These are phyloP conservation scores for Lypha dubia DNA, from an alignment of 2,888 invertebrate species.

Conservation along the genomic window DNA sequence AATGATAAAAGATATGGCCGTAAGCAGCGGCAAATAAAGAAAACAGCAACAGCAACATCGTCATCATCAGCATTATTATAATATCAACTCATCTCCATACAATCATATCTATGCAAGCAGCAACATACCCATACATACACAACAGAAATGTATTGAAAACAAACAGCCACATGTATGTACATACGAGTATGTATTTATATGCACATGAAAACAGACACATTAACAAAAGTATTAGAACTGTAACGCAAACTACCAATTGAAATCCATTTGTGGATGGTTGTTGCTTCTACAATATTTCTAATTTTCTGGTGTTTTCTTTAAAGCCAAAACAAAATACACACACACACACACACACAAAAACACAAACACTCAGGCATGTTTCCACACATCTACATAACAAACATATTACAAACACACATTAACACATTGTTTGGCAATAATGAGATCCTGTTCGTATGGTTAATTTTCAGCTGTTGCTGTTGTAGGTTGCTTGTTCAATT, in stretches of 20 bases:
- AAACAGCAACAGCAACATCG: slow-evolving; percentile 39
- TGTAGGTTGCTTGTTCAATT: slow-evolving; percentile 50
- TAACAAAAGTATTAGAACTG: slow-evolving; percentile 33
- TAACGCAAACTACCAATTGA: slow-evolving; percentile 70
- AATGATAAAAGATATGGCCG: slow-evolving; percentile 75
- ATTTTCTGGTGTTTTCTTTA: slow-evolving; percentile 39
- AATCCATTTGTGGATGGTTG: slow-evolving; percentile 54
- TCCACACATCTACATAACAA: not conserved
- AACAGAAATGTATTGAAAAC: not conserved
- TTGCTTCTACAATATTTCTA: slow-evolving; percentile 21
- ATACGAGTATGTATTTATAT: no score
- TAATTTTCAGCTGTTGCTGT: slow-evolving; percentile 12
- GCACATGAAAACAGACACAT: not conserved
- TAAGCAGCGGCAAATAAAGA: slow-evolving; percentile 70
- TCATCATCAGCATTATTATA: slow-evolving; percentile 43
- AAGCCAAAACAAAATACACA: slow-evolving; percentile 29
- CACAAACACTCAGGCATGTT: not conserved
- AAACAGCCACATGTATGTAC: slow-evolving; percentile 7
- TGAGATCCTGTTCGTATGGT: slow-evolving; percentile 44
- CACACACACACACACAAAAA: not conserved
- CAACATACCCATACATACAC: slow-evolving; percentile 8
- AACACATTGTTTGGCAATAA: slow-evolving; percentile 49
- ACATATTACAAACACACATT: slow-evolving; percentile 26
- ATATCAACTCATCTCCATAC: slow-evolving; percentile 37
- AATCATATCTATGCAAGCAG: slow-evolving; percentile 7